phyloP scores from a whole-genome alignment of 2,888 invertebrate species.

The Abscondita cerata region DNA sequence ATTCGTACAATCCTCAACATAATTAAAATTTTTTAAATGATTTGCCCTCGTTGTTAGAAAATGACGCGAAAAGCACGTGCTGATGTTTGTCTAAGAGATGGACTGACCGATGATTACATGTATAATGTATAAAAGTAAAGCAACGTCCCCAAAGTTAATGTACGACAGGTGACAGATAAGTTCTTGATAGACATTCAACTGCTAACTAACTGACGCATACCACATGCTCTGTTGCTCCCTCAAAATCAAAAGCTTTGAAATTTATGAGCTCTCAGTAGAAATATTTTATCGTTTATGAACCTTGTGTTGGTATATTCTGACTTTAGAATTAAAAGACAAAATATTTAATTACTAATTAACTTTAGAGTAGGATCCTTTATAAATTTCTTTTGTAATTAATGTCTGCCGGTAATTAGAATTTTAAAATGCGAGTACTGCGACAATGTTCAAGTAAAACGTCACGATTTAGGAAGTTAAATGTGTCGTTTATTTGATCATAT shows the following conservation, averaged over 20 bases:
- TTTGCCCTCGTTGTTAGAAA: slow-evolving; percentile 8
- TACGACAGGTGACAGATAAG: slow-evolving; percentile 24
- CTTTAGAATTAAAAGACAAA: slow-evolving; percentile 10
- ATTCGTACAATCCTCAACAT: slow-evolving; percentile 10
- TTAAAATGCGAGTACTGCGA: slow-evolving; percentile 12
- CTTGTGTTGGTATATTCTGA: slow-evolving; percentile 5
- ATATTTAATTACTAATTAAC: slow-evolving; percentile 15
- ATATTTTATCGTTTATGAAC: slow-evolving; percentile 11
- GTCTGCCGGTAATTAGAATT: slow-evolving; percentile 14
- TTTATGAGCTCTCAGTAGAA: background rate
- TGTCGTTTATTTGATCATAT: slow-evolving; percentile 8
- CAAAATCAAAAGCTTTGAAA: slow-evolving; percentile 12
- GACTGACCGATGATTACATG: slow-evolving; percentile 13
- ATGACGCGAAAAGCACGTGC: slow-evolving; percentile 15
- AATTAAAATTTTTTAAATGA: slow-evolving; percentile 16
- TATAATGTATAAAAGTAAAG: slow-evolving; percentile 11
- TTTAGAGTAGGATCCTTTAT: slow-evolving; percentile 3
- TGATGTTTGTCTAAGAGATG: slow-evolving; percentile 15
- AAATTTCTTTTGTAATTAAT: slow-evolving; percentile 13
- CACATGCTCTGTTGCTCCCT: slow-evolving; percentile 17
- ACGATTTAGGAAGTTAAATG: slow-evolving; percentile 1
- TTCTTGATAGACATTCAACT: slow-evolving; percentile 18
- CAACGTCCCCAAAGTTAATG: slow-evolving; percentile 18
- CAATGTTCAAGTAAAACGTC: slow-evolving; percentile 8
- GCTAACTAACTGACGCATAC: slow-evolving; percentile 21